Evolutionary conservation across 2,113 vertebrate species (phyloP), one percentile per base, ranked within the genome.

Genomic region (Takifugu bimaculatus): DNA sequence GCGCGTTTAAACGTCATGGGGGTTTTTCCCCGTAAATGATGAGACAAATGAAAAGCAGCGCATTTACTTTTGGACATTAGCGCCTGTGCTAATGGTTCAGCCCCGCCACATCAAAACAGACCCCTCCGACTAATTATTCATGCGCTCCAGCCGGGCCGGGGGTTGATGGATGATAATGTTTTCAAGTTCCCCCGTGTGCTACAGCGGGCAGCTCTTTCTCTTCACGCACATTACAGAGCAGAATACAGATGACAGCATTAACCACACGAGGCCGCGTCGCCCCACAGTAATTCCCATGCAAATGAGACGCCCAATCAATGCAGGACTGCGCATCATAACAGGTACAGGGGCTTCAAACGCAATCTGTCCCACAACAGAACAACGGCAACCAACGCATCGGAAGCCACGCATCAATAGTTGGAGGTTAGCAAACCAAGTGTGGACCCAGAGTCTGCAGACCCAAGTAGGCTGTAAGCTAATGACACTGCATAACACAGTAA

Each of bases 111-210:
- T 79, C 63, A 76, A 70, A 76, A 81, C 67, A 65, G 61, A 54
- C 47, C 60, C 25, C 5, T 12, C 54, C 64, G 67, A 74, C 72
- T 70, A 80, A 82, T 82, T 85, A 78, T 80, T 80, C 70, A 80
- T 78, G 68, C 47, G 75, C 70, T 65, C 77, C 26, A 58, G 70
- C 61, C 4, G 60, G 50, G 63, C 68, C 9, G 26, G n/a, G 45
- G 57, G 70, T 76, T 80, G 82, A 83, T 78, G 72, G 82, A 83
- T 80, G 74, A 68, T 72, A 52, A 80, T 83, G 80, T 77, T 68
- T 75, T 60, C 63, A 65, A 59, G 57, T 62, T 72, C 74, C 75
- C 64, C 62, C 29, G 74, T 39, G 71, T 57, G 71, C 71, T 25
- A 50, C 57, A 64, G 68, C 63, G 63, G 75, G 65, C 64, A 63